Conservation (phyloP, 2,888 invertebrate species). For the Spialia ferax region DNA sequence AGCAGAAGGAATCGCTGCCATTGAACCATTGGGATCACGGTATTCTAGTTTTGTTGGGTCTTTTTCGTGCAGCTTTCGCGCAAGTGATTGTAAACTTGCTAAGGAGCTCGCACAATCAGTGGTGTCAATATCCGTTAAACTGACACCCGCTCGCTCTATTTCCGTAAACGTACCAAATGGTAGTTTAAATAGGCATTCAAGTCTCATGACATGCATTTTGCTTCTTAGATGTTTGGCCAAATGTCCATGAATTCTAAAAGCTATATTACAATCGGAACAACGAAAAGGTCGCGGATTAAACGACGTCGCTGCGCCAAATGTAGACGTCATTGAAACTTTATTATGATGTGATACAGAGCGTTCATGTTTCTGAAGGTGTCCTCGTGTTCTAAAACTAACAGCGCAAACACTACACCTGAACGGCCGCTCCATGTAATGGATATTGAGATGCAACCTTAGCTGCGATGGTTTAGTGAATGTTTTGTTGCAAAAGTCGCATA, state of each 20-base stretch:
- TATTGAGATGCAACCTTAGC: constrained; percentile 96
- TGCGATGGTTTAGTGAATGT: constrained; percentile 97
- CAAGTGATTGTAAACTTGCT: constrained; percentile 93
- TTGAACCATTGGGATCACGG: constrained; percentile 80
- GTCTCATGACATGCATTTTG: constrained; percentile 97
- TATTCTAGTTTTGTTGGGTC: constrained; percentile 92
- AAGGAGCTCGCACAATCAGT: constrained; percentile 98
- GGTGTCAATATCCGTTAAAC: constrained; percentile 97
- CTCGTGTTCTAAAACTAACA: constrained; percentile 95
- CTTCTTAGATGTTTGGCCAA: constrained; percentile 98
- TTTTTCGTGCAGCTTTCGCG: constrained; percentile 93
- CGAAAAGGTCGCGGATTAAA: constrained; percentile 98
- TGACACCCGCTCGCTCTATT: constrained; percentile 95
- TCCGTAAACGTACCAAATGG: constrained; percentile 98
- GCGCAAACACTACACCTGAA: constrained; percentile 97
- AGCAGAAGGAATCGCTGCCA: constrained; percentile 60
- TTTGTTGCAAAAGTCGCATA: constrained; percentile 96
- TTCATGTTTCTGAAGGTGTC: constrained; percentile 97
- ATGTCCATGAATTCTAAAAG: constrained; percentile 98
- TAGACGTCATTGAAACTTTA: constrained; percentile 95
- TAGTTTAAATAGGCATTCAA: constrained; percentile 96
- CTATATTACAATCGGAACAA: constrained; percentile 98
- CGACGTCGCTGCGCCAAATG: constrained; percentile 94
- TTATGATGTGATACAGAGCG: constrained; percentile 96
- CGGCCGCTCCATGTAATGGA: constrained; percentile 97